Evolutionary conservation across 2,797 vertebrate genomes (phyloP).

Genomic region (Calcarius lapponicus): DNA sequence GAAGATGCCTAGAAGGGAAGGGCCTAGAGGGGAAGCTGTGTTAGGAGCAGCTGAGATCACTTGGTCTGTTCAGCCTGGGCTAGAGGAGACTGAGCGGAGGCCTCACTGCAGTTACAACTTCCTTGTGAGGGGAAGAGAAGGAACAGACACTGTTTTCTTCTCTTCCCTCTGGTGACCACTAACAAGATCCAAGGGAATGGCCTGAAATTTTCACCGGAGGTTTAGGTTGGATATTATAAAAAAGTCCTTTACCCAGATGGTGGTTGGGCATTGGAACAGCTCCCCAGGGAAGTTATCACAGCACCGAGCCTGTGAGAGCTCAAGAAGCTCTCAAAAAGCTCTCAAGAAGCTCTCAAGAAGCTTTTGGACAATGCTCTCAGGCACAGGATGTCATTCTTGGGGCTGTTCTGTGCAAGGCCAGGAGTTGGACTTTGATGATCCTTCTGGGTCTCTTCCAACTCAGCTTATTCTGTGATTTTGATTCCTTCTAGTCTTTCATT

Average conservation of each 20-base stretch:
- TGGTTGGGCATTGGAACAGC: neutral
- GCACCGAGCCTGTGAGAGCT: neutral
- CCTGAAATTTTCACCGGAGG: neutral
- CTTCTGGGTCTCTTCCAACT: neutral
- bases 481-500: neutral
- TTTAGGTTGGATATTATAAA: neutral
- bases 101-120: neutral
- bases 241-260: neutral
- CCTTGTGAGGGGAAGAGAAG: neutral
- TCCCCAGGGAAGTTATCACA: neutral
- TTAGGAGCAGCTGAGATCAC: neutral
- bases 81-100: neutral
- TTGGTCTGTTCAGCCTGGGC: neutral
- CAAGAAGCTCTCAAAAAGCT: neutral
- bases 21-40: accelerated
- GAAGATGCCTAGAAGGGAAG: neutral
- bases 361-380: neutral
- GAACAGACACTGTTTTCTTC: neutral
- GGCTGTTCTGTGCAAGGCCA: neutral
- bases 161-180: neutral
- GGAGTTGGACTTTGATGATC: neutral
- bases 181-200: neutral
- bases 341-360: neutral
- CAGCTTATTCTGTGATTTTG: neutral
- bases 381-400: neutral